Base-by-base conservation (phyloP, 2,797 vertebrate species). In the Lithobates sylvaticus region DNA sequence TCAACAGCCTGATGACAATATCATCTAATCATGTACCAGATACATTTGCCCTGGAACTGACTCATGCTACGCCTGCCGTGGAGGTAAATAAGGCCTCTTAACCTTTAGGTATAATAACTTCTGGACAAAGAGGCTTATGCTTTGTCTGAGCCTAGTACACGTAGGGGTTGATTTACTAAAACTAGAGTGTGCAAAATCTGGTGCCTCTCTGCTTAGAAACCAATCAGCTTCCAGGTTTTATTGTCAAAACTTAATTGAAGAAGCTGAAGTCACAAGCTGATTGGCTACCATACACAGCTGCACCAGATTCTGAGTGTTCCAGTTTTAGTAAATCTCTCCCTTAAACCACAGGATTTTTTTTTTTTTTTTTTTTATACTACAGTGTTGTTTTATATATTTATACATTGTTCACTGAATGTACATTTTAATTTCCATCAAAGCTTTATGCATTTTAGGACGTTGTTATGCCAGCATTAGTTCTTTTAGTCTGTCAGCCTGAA, bases 1-100 rank as follows among this genome's bases (percentile, higher is more conserved):
- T 99, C 85, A 99, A 99, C 94, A 99, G 98, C 91, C 94, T 99
- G 88, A 97, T 98, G 89, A 99, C 98, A 82, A 98, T 99, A 90
- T 99, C 98, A 70, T 99, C 98, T 36, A 99, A 98, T 94, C 97
- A 99, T 0, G 96, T 98, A 88, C 93, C 96, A 0, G 98, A 99
- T 90, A 99, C 96, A 88, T 99, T 99, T 85, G 94, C 98, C 0
- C 89, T 99, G 89, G 98, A 99, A 64, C 95, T 99, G 88, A 96
- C 97, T 67, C 97, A 99, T 0, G 94, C 97, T 76, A 98, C 98
- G 0, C 98, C 97, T 0, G 97, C 97, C 39, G 98, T 99, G 4
- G 98, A 99, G 97, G 98, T 99, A 95, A 96, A 96, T 80, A 70
- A 26, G 69, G 39, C 50, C 13, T 29, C 13, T 61, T 64, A 3